Conservation (phyloP, 2,888 invertebrate genomes). For the Diarsia mendica region DNA sequence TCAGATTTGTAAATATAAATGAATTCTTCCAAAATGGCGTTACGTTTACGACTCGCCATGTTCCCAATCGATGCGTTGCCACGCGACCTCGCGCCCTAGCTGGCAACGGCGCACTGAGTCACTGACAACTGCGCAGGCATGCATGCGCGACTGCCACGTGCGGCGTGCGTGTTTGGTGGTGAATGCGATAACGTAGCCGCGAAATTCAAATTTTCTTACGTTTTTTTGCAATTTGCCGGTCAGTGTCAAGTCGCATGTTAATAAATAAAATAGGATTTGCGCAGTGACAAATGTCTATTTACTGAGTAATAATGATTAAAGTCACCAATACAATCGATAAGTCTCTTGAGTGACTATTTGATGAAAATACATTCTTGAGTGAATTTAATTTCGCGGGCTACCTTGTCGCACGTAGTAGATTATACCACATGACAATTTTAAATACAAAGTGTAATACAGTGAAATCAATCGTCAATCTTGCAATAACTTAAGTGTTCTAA, state of each 20-base stretch:
- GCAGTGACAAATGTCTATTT: too few relatives aligned
- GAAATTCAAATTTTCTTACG: too few relatives aligned
- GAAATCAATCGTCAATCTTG: background rate
- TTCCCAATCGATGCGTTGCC: background rate
- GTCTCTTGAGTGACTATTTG: too few relatives aligned
- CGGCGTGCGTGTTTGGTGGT: background rate
- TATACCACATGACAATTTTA: background rate
- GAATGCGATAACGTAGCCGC: too few relatives aligned
- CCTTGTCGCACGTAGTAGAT: background rate
- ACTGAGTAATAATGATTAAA: too few relatives aligned
- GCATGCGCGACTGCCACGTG: constrained; percentile 1
- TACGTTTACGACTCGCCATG: constrained; percentile 20
- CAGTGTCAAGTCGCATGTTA: too few relatives aligned
- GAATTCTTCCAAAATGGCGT: constrained; percentile 17
- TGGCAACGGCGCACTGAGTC: background rate
- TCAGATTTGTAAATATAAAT: constrained; percentile 40
- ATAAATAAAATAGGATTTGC: too few relatives aligned
- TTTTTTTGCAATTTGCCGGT: too few relatives aligned
- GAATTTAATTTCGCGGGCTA: too few relatives aligned
- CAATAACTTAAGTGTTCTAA: background rate
- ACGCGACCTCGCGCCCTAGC: background rate
- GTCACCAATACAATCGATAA: too few relatives aligned
- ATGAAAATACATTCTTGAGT: too few relatives aligned
- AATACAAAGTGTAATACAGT: background rate
- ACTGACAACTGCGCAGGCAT: background rate